phyloP scores from a whole-genome alignment of 2,797 vertebrate species.

The Pristis pectinata region DNA sequence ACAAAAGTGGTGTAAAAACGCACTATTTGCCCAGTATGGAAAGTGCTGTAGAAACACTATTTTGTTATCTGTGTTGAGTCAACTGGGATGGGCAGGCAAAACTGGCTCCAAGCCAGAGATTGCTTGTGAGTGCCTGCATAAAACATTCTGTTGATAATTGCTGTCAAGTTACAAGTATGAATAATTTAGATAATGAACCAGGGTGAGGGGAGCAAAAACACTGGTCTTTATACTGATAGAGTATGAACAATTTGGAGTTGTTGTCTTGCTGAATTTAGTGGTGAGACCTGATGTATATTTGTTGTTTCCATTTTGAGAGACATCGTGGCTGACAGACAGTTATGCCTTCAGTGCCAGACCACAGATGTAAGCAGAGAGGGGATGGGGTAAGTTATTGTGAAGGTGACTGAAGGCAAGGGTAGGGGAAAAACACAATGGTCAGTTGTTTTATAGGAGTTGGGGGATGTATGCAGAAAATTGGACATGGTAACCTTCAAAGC shows the following conservation, averaged over 20 bases:
- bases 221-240: background rate
- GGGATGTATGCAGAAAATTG: background rate
- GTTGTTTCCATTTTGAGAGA: background rate
- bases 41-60: background rate
- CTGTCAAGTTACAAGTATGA: background rate
- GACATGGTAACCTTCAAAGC: background rate
- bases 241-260: background rate
- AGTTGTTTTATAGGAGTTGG: background rate
- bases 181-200: background rate
- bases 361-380: background rate
- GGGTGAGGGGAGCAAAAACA: background rate
- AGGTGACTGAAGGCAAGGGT: background rate
- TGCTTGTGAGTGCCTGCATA: background rate
- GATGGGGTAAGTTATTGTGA: too few relatives aligned
- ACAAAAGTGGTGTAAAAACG: too few relatives aligned
- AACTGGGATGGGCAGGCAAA: background rate
- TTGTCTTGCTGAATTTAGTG: background rate
- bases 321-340: background rate
- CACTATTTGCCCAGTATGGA: background rate
- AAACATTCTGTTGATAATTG: background rate
- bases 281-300: background rate
- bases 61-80: background rate
- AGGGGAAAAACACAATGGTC: too few relatives aligned
- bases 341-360: background rate
- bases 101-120: background rate